These are phyloP conservation scores for Mesocentrotus franciscanus DNA, from an alignment of 53 echinoderm and acorn worm species.

Conservation along the genomic window DNA sequence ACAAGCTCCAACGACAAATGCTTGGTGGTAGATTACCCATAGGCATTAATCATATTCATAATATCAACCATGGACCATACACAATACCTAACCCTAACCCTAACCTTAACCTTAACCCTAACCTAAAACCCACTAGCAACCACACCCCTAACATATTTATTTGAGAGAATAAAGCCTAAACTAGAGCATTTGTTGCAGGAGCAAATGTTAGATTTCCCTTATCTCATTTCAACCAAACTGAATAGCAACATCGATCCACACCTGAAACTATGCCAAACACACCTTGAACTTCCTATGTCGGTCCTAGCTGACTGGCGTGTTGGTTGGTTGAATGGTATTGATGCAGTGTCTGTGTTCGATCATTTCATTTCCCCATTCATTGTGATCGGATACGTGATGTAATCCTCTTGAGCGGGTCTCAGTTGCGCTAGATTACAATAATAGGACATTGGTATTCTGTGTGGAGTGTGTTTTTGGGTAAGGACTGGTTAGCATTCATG, in stretches of 20 bases:
- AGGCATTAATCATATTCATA: too few relatives aligned
- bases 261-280: background rate
- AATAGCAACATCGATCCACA: background rate
- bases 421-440: conserved; percentile 9
- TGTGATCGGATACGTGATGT: conserved; percentile 40
- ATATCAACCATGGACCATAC: too few relatives aligned
- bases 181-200: too few relatives aligned
- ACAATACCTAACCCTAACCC: too few relatives aligned
- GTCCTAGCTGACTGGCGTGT: background rate
- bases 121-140: too few relatives aligned
- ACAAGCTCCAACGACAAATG: too few relatives aligned
- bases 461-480: background rate
- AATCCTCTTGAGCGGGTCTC: conserved; percentile 38
- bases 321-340: background rate
- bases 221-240: too few relatives aligned
- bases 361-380: conserved; percentile 19
- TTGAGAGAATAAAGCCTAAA: too few relatives aligned
- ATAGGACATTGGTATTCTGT: conserved; percentile 28
- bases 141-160: too few relatives aligned
- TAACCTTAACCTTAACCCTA: too few relatives aligned
- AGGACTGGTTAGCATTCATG: conserved; percentile 36
- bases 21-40: too few relatives aligned
- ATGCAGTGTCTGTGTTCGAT: conserved; percentile 30
- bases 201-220: too few relatives aligned
- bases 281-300: background rate